Percentiles rank a stretch among this genome's conserved stretches.
These are phyloP conservation scores for Incurvaria masculella DNA, from an alignment of 2,888 invertebrate genomes.

Conservation along the genomic window DNA sequence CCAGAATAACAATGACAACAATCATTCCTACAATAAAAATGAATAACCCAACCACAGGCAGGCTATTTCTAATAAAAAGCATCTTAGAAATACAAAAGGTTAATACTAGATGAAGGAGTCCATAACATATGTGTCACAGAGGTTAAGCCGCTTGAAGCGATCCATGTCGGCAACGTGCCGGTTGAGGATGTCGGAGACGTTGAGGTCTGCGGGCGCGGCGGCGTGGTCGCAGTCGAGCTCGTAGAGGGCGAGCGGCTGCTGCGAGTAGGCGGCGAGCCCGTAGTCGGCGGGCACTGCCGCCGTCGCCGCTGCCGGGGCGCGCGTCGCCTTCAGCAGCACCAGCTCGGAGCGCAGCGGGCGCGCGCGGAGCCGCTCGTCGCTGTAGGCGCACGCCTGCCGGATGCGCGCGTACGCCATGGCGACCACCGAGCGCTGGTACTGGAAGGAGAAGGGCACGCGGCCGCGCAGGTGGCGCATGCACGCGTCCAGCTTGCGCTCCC, in stretches of 20 bases:
- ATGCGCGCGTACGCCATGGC: slow-evolving; percentile 22
- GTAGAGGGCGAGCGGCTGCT: slow-evolving; percentile 19
- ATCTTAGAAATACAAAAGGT: too few relatives aligned
- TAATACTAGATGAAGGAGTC: too few relatives aligned
- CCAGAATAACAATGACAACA: too few relatives aligned
- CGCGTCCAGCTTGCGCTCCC: slow-evolving; percentile 22
- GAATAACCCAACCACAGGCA: too few relatives aligned
- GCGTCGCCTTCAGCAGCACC: slow-evolving; percentile 21
- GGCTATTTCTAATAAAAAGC: too few relatives aligned
- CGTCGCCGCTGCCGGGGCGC: neutral
- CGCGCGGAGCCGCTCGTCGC: slow-evolving; percentile 8
- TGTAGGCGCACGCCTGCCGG: slow-evolving; percentile 17
- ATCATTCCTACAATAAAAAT: too few relatives aligned
- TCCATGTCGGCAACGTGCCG: slow-evolving; percentile 22
- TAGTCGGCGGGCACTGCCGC: neutral
- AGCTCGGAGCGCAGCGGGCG: slow-evolving; percentile 22
- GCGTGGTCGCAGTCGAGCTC: slow-evolving; percentile 21
- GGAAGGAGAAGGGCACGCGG: slow-evolving; percentile 22
- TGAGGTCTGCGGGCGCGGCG: slow-evolving; percentile 19
- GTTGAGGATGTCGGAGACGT: slow-evolving; percentile 26
- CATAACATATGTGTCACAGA: slow-evolving; percentile 28
- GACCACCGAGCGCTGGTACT: slow-evolving; percentile 25
- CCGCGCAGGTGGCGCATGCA: slow-evolving; percentile 21
- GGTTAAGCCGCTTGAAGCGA: slow-evolving; percentile 23
- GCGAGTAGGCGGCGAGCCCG: slow-evolving; percentile 20